Base-by-base conservation (phyloP, 2,888 invertebrate genomes). In the Scaptomyza tumidula region DNA sequence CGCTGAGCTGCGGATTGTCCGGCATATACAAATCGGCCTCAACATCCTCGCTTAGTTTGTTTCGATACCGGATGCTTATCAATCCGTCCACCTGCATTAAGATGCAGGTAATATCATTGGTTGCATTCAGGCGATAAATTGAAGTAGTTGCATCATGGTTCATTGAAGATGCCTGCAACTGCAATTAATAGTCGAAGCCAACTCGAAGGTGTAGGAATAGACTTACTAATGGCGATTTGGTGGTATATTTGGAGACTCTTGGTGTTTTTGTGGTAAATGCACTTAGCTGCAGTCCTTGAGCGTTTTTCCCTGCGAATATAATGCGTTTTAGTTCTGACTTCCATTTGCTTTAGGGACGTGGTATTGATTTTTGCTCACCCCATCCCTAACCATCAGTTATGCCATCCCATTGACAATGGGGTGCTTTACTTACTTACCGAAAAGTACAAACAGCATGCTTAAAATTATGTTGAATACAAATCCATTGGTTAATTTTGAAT, bases 21-120 rank as follows among this genome's bases (percentile, higher is more conserved):
- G 97, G 97, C 45, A 97, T 94, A 81, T 95, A 96, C 0, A 95
- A 94, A 88, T 95, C 95, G 0, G 95, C 96, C 88, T 95, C 95
- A 72, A 92, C 90, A 75, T 93, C 92, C 75, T 95, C 95, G 55
- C 95, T 95, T 6, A 95, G 92, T 86, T 94, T 95, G 63, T 95
- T 95, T 53, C 94, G 93, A 91, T 95, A 96, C 43, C 94, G 94
- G 81, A 96, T 95, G 74, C 94, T 94, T 41, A 97, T 94, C 6
- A 97, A 91, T 0, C 95, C 97, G 90, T 97, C 97, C 33, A 91
- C 91, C 69, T 91, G 91, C 79, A 97, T 93, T 31, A 97, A 92
- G 75, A 97, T 96, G 89, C 97, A 97, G 0, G 97, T 96, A 71
- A 95, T 95, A 1, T 95, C 96, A 57, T 94, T 94, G 71, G 94